phyloP scores from a whole-genome alignment of 92 coral and sea anemone species.

The Epizoanthus illoricatus region DNA sequence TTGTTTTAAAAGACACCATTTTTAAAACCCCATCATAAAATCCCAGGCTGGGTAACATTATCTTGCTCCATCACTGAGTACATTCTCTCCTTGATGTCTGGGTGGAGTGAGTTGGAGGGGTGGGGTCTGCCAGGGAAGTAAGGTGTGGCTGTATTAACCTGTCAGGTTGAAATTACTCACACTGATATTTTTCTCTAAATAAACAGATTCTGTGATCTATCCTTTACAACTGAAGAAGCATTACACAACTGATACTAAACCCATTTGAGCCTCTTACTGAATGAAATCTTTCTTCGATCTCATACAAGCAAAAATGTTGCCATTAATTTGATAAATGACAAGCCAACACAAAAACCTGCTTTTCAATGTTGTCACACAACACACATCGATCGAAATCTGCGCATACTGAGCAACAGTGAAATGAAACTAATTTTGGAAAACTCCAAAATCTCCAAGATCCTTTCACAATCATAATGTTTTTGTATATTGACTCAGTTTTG shows the following conservation, averaged over 20 bases:
- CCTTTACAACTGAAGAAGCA: not conserved
- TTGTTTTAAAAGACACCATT: too few species aligned
- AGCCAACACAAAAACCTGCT: not conserved
- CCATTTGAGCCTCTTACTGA: too few species aligned
- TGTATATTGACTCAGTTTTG: not conserved
- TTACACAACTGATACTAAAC: not conserved
- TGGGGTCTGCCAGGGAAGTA: not conserved
- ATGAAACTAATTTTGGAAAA: not conserved
- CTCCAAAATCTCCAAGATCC: not conserved
- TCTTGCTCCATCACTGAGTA: not conserved
- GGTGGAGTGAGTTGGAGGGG: slow-evolving; percentile 16
- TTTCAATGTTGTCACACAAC: slow-evolving; percentile 22
- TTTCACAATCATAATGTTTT: not conserved
- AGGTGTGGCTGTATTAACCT: slow-evolving; percentile 32
- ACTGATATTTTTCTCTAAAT: not conserved
- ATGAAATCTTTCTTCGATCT: not conserved
- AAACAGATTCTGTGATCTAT: not conserved
- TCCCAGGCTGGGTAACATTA: too few species aligned
- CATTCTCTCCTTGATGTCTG: not conserved
- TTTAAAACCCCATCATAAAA: not conserved
- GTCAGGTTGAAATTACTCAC: not conserved
- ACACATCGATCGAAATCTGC: not conserved
- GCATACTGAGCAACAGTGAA: not conserved
- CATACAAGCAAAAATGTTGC: not conserved
- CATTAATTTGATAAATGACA: not conserved